Percentiles rank a stretch among this genome's conserved stretches.
Conservation (phyloP, 1,140 invertebrate species). For the Drosophila ohnishii region DNA sequence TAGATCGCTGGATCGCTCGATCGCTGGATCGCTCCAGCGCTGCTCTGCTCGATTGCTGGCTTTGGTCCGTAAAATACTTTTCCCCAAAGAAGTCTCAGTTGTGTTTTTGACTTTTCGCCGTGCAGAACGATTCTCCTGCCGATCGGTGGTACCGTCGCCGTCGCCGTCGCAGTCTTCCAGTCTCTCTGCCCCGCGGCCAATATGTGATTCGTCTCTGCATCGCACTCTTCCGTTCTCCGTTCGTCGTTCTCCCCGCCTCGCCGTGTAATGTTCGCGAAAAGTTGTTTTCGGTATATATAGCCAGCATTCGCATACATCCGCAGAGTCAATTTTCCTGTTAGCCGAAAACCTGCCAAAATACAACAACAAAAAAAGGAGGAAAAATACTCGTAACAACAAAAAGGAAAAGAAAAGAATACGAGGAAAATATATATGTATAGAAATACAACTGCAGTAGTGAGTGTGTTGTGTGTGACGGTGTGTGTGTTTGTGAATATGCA, state of each 20-base stretch:
- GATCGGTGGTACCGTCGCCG: conserved; percentile 1
- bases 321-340: conserved; percentile 76
- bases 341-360: conserved; percentile 72
- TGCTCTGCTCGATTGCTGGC: conserved; percentile 13
- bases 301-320: conserved; percentile 33
- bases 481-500: conserved; percentile 37
- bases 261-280: conserved; percentile 66
- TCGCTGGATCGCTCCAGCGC: conserved; percentile 12
- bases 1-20: conserved; percentile 27
- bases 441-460: conserved; percentile 35
- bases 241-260: conserved; percentile 4
- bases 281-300: conserved; percentile 66
- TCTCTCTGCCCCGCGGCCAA: conserved; percentile 26
- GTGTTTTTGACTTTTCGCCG: conserved; percentile 79
- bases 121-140: conserved; percentile 71
- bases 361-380: conserved; percentile 3
- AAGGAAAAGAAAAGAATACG: conserved; percentile 44
- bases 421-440: conserved; percentile 30
- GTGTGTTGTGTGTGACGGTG: conserved; percentile 20
- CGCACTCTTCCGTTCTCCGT: conserved; percentile 17
- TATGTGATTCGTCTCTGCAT: conserved; percentile 19
- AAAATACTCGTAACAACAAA: conserved; percentile 19
- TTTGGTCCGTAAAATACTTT: conserved; percentile 73
- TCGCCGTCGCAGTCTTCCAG: neutral
- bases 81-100: conserved; percentile 79